These are phyloP conservation scores for Hydrotaea diabolus DNA, from an alignment of 2,888 invertebrate species.

Conservation along the genomic window DNA sequence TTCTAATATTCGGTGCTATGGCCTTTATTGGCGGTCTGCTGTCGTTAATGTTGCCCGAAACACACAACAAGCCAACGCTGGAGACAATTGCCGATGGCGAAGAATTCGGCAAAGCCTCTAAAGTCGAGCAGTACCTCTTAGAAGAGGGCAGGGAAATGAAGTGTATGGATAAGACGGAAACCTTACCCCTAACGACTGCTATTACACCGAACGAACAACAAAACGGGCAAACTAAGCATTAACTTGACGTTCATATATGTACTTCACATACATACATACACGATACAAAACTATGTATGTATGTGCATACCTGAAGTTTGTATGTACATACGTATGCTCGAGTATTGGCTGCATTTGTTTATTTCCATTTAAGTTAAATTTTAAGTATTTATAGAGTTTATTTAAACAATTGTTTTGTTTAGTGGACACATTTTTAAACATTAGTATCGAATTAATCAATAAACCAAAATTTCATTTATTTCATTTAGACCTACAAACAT, in stretches of 20 bases:
- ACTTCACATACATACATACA: too few species aligned
- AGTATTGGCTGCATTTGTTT: conserved; percentile 13
- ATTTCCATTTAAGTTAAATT: background rate
- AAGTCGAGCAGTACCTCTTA: conserved; percentile 64
- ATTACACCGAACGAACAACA: background rate
- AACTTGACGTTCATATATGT: background rate
- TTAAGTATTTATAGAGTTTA: background rate
- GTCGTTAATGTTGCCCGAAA: conserved; percentile 89
- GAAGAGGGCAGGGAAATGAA: conserved; percentile 71
- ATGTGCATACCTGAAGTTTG: too few species aligned
- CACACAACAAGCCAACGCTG: conserved; percentile 87
- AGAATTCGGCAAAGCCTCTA: conserved; percentile 82
- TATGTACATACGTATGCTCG: background rate
- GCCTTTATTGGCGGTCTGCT: conserved; percentile 87
- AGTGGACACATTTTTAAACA: background rate
- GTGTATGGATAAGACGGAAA: conserved; percentile 65
- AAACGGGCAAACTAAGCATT: conserved; percentile 8
- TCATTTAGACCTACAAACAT: background rate
- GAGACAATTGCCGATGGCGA: conserved; percentile 92
- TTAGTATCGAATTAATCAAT: background rate
- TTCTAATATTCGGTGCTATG: conserved; percentile 87
- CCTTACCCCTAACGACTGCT: conserved; percentile 70
- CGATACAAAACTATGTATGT: too few species aligned
- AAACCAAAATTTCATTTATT: background rate
- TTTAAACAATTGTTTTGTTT: background rate